These are phyloP conservation scores for Coccyzus lansbergi DNA, from an alignment of 2,797 vertebrate species.

Conservation along the genomic window DNA sequence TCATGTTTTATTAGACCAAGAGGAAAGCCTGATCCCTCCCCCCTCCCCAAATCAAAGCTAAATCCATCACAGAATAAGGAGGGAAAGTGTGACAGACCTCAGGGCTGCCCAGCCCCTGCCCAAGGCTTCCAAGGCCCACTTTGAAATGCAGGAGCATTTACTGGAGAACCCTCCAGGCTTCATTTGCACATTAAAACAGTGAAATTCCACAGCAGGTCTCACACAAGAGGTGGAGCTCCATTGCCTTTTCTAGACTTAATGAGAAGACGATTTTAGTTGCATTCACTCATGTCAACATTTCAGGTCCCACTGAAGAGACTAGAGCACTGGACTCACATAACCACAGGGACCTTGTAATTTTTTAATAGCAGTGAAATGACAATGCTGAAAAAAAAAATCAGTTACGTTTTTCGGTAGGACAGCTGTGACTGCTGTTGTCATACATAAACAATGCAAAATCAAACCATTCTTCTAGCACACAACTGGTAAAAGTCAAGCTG, in stretches of 20 bases:
- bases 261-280: neutral
- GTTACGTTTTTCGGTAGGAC: neutral
- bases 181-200: slow-evolving; percentile 3
- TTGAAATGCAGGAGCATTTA: neutral
- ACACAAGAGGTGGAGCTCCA: neutral
- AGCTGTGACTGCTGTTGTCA: neutral
- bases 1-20: neutral
- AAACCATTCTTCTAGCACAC: neutral
- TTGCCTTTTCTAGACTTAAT: neutral
- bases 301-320: neutral
- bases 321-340: neutral
- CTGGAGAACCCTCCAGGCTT: neutral
- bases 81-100: neutral
- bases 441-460: neutral
- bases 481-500: neutral
- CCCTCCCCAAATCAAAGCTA: neutral
- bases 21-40: neutral
- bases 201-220: neutral
- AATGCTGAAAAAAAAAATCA: neutral
- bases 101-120: neutral
- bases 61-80: neutral
- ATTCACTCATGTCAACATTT: neutral
- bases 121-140: neutral
- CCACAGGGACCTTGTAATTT: neutral
- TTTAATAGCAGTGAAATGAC: neutral